A percentile compares a stretch with the other conserved stretches of the same genome.
Conservation (phyloP, 1,140 invertebrate genomes). For the Neodiprion lecontei region DNA sequence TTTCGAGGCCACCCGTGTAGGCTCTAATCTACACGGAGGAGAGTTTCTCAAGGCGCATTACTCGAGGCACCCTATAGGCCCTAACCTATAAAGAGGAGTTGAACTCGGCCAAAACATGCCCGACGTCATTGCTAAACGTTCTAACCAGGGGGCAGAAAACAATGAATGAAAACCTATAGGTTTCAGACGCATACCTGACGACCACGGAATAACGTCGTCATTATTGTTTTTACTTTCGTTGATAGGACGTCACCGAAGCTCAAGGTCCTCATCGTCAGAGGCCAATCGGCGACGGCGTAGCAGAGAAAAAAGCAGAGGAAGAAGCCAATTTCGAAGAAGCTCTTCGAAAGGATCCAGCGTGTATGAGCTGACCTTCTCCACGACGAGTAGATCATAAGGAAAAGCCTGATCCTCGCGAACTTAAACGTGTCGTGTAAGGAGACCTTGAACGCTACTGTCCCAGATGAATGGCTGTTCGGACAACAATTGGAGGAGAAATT, state of each 20-base stretch:
- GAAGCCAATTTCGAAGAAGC: neutral
- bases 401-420: slow-evolving; percentile 26
- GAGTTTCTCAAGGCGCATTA: slow-evolving; percentile 13
- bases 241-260: neutral
- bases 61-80: slow-evolving; percentile 9
- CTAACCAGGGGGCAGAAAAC: neutral
- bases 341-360: neutral
- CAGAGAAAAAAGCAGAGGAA: neutral
- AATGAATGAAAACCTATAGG: neutral
- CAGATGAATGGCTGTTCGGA: slow-evolving; percentile 26
- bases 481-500: slow-evolving; percentile 23
- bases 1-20: slow-evolving; percentile 11
- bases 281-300: neutral
- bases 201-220: neutral
- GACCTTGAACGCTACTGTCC: slow-evolving; percentile 11
- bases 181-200: neutral
- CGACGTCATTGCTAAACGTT: neutral
- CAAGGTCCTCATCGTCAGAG: too few relatives aligned
- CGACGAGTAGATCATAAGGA: slow-evolving; percentile 25
- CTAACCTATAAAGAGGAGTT: slow-evolving; percentile 11
- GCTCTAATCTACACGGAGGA: slow-evolving; percentile 19
- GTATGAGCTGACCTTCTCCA: slow-evolving; percentile 22
- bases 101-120: neutral
- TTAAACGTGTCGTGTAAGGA: slow-evolving; percentile 22
- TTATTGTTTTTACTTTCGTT: neutral